phyloP scores from a whole-genome alignment of 2,888 invertebrate species.

The Malthinus seriepunctatus region DNA sequence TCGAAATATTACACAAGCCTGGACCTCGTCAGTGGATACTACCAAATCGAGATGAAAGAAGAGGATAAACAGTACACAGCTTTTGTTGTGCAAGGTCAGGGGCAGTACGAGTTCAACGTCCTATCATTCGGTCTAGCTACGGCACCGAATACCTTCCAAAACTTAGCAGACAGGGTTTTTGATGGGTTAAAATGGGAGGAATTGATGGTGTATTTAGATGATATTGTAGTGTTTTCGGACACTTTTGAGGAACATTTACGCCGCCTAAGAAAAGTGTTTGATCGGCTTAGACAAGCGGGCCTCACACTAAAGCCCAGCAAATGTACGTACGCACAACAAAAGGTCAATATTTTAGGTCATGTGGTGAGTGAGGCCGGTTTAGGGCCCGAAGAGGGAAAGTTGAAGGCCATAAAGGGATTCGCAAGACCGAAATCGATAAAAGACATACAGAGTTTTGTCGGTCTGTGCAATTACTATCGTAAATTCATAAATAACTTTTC shows the following conservation, averaged over 20 bases:
- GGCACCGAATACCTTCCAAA: no score
- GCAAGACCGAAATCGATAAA: slow-evolving; percentile 4
- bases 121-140: neutral
- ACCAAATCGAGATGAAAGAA: neutral
- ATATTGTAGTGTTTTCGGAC: neutral
- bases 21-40: neutral
- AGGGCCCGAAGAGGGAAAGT: slow-evolving; percentile 3
- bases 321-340: slow-evolving; percentile 4
- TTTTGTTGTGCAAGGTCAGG: neutral
- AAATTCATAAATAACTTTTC: slow-evolving; percentile 27
- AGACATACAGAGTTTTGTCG: slow-evolving; percentile 11
- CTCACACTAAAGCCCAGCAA: neutral
- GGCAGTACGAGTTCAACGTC: neutral
- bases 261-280: neutral
- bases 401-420: slow-evolving; percentile 1
- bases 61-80: neutral
- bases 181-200: neutral
- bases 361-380: slow-evolving; percentile 2
- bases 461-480: slow-evolving; percentile 11
- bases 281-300: neutral
- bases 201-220: neutral
- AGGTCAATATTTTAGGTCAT: slow-evolving; percentile 8
- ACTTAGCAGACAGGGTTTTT: neutral
- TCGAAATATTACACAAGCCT: neutral
- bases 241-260: neutral